Base-by-base conservation (phyloP, 2,113 vertebrate genomes). In the Cinclus cinclus region DNA sequence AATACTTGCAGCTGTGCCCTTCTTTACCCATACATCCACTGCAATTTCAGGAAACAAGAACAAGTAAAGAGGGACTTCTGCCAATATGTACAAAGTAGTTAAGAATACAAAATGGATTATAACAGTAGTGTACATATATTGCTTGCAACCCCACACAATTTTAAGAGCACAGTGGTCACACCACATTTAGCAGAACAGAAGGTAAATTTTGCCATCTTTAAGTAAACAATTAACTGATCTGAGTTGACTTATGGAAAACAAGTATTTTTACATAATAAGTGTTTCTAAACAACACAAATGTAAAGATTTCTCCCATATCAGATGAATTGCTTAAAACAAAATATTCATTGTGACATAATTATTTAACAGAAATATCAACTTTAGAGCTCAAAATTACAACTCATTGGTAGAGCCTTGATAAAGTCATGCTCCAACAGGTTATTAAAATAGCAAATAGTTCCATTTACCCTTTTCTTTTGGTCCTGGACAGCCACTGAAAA, bases 371-470 rank as follows among this genome's bases (percentile, higher is more conserved):
- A 52, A 47, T 37, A 92, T 17, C 27, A 84, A 55, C 31, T 68
- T 69, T 35, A 83, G 13, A 31, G 11, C 56, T 76, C 58, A 88
- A n/a, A 92, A 84, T 87, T 91, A 90, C 22, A 55, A 10, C 23
- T 81, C n/a, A 33, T 3, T 83, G 23, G 49, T 15, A 89, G 18
- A 91, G 14, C 27, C 52, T 31, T 85, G 58, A 46, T 56, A 91
- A 96, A 96, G 70, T 15, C 24, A 87, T 80, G 47, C 17, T 90
- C 86, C 83, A 97, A 97, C 79, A 96, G 84, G 96, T 97, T 90
- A 89, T 30, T 80, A 74, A 52, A 84, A 85, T 71, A 82, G 60
- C 14, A 14, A 73, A 91, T 28, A 50, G 17, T 33, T 73, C 15
- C 2, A 60, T 93, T 60, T 78, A 30, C 47, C 82, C 37, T 50